Base-by-base conservation (phyloP, 2,113 vertebrate genomes). In the Dendropsophus ebraccatus region DNA sequence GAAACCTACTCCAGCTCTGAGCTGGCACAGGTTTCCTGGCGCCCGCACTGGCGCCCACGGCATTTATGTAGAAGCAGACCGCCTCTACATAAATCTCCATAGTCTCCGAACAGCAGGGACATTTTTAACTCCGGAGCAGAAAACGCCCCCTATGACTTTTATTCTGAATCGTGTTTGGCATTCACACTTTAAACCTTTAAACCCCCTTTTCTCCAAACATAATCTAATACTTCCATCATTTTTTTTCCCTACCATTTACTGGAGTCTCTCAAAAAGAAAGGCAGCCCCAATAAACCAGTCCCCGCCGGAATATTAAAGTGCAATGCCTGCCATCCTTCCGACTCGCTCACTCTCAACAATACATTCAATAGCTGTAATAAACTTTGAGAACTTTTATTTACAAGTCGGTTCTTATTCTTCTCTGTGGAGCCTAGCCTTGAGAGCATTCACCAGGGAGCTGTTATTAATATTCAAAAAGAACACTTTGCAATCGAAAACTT, bases 391-490 rank as follows among this genome's bases (percentile, higher is more conserved):
- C 30, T 58, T 37, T 11, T 45, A 60, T 45, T 25, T 60, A 16
- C 54, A 60, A 62, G 2, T 62, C 28, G 41, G 7, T 54, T 41
- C 37, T 58, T 37, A 75, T 25, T 16, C 14, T 76, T 58, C 25
- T 70, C 25, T 35, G 49, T 23, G 69, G 16, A 76, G 49, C 30
- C 17, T 62, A 56, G 70, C 52, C 52, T 49, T 84, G 41, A 84
- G 49, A 65, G 74, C 37, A 74, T 77, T 45, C 73, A 67, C 11
- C 37, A 25, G 73, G 30, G 58, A 21, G 41, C 16, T 50, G 41
- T 21, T 28, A 84, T 77, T 84, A 77, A 76, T 32, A 77, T 84
- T 47, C 83, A 76, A 32, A 58, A 56, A 60, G 37, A 84, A 65
- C 28, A 65, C 73, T 60, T 50, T 49, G 49, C 65, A 72, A 72